Evolutionary conservation across 2,888 invertebrate species (phyloP), one percentile per base, ranked within the genome.

Genomic region (Leptinotarsa peninsularis): DNA sequence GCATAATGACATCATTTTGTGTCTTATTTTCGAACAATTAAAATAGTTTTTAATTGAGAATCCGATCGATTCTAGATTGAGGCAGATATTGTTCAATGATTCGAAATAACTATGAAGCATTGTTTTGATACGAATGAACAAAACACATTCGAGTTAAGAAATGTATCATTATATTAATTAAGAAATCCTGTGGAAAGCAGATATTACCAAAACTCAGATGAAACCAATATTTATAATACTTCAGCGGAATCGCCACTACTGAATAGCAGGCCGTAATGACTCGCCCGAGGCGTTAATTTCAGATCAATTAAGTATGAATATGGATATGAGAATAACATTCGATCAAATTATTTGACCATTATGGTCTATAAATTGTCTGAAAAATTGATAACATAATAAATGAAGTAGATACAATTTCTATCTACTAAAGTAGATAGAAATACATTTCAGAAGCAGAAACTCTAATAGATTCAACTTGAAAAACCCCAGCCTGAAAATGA

Each of bases 41-140:
- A 58, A 58, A n/a, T 23, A 21, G 49, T 23, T 66, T 27, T 13
- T 49, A 49, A 66, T 43, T 49, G 43, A 66, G 49, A 67, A 49
- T 50, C 49, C 21, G 17, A 67, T 67, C 49, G 67, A 67, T 67
- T 50, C 67, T 50, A 50, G 67, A 67, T 67, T 49, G 49, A 67
- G 18, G 67, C 67, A 67, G 67, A 67, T 50, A 23, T 23, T 14
- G 67, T 23, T 67, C 18, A 66, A 49, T n/a, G 18, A 49, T 43
- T 18, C 43, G n/a, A 66, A 43, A 27, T 14, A 15, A n/a, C 43
- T 43, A 15, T 21, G 21, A 23, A 23, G 21, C 23, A 58, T 58
- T 58, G 23, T 58, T 58, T 23, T 58, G 58, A 58, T 58, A 58
- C 58, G 15, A 15, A 23, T 21, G 58, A 58, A 58, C 58, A 58